Evolutionary conservation across 2,797 vertebrate genomes (phyloP).

Genomic region (Cottoperca gobio): DNA sequence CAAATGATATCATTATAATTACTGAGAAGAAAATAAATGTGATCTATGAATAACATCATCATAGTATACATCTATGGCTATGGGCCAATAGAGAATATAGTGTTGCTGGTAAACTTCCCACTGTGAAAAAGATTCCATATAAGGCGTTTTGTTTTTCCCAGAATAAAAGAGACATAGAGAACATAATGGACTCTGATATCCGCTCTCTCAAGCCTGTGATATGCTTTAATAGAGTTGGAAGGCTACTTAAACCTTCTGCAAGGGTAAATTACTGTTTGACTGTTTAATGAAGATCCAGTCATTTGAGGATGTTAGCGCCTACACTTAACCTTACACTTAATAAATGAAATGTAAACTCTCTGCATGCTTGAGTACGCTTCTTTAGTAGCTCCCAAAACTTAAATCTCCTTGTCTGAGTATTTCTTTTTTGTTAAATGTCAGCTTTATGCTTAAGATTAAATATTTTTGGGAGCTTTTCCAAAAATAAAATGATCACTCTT

Average conservation of each 20-base stretch:
- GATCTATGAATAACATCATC: background rate
- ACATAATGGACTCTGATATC: too few species aligned
- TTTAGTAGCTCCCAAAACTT: background rate
- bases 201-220: background rate
- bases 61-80: background rate
- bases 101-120: background rate
- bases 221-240: background rate
- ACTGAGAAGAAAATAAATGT: background rate
- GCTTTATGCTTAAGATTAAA: conserved; percentile 7
- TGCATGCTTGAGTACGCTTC: background rate
- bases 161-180: background rate
- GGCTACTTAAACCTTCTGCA: background rate
- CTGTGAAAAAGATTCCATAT: background rate
- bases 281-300: conserved; percentile 6
- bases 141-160: background rate
- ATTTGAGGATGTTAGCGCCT: background rate
- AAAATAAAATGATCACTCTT: background rate
- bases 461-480: background rate
- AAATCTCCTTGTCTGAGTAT: background rate
- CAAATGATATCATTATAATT: background rate
- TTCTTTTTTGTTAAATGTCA: background rate
- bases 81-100: background rate
- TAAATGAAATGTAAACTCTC: background rate
- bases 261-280: background rate
- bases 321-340: background rate